Evolutionary conservation across 2,797 vertebrate genomes (phyloP).

Genomic region (Lithobates pipiens): DNA sequence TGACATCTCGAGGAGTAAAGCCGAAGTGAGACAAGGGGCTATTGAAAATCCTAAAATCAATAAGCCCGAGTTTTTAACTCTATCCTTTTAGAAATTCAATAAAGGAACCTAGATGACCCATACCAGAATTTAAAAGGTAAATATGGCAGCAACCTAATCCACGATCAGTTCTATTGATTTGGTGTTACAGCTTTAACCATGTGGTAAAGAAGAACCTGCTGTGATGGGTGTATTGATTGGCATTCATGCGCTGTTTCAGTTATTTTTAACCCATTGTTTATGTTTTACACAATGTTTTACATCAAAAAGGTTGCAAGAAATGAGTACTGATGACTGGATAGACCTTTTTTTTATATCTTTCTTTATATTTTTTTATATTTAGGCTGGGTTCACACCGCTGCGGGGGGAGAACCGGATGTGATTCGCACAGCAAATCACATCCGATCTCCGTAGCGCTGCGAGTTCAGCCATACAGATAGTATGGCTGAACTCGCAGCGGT

Average conservation of each 20-base stretch:
- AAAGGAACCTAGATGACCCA: slow-evolving; percentile 68
- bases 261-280: slow-evolving; percentile 8
- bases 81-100: slow-evolving; percentile 77
- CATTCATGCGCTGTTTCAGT: slow-evolving; percentile 8
- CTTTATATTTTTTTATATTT: no score
- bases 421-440: no score
- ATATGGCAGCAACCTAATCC: slow-evolving; percentile 75
- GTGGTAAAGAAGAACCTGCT: slow-evolving; percentile 41
- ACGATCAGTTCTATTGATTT: slow-evolving; percentile 79
- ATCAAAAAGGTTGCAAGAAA: background rate
- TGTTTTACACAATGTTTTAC: background rate
- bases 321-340: no score
- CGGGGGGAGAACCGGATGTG: no score
- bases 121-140: slow-evolving; percentile 70
- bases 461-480: no score
- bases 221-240: slow-evolving; percentile 48
- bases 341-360: no score
- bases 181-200: slow-evolving; percentile 75
- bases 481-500: no score
- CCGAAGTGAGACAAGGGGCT: slow-evolving; percentile 73
- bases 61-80: slow-evolving; percentile 79
- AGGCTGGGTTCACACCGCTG: no score
- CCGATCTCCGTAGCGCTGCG: no score
- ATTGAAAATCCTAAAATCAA: slow-evolving; percentile 84
- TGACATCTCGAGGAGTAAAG: slow-evolving; percentile 78